These are phyloP conservation scores for Octodon degus DNA, from an alignment of 2,113 vertebrate species.

Conservation along the genomic window DNA sequence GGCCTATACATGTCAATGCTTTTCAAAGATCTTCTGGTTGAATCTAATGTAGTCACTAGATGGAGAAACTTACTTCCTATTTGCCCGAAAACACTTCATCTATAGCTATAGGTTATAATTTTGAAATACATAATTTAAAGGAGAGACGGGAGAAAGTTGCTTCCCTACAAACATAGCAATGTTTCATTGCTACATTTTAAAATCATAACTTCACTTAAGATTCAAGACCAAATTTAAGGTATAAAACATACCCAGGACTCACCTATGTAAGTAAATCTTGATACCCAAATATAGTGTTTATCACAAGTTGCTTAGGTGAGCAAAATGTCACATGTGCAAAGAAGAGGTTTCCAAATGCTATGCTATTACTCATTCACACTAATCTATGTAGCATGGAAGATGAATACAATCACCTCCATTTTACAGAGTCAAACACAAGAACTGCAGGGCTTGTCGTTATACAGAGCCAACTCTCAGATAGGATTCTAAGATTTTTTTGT, in stretches of 20 bases:
- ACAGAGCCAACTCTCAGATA: neutral
- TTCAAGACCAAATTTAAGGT: neutral
- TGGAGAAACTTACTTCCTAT: neutral
- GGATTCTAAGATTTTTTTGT: neutral
- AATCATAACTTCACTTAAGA: neutral
- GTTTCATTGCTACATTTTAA: neutral
- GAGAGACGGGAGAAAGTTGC: neutral
- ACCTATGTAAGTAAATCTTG: neutral
- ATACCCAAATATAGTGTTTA: conserved; percentile 14
- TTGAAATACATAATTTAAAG: neutral
- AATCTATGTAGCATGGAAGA: neutral
- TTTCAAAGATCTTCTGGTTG: neutral
- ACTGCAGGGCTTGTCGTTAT: neutral
- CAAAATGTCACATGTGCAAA: neutral
- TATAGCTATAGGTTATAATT: neutral
- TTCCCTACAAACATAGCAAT: neutral
- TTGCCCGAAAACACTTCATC: neutral
- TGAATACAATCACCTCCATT: neutral
- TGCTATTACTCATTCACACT: neutral
- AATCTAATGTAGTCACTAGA: neutral
- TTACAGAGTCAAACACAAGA: neutral
- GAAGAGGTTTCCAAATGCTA: neutral
- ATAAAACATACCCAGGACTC: neutral
- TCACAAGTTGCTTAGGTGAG: neutral
- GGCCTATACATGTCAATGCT: neutral